Base-by-base conservation (phyloP, 2,113 vertebrate species). In the Tympanuchus pallidicinctus region DNA sequence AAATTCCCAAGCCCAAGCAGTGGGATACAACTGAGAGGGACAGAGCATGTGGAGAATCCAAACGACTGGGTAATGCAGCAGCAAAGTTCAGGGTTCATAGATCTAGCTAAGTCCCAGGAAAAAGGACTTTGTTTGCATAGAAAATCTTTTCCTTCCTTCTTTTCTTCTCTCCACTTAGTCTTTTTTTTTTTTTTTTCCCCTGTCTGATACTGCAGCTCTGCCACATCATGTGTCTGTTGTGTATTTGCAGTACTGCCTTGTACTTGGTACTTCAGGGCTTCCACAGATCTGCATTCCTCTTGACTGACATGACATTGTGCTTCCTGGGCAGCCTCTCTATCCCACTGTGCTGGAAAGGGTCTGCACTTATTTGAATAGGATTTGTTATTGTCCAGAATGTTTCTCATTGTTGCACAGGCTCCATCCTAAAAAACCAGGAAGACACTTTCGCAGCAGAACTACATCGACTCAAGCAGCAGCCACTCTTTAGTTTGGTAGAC, bases 341-440 rank as follows among this genome's bases (percentile, higher is more conserved):
- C 50, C 22, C 34, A 8, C 3, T 47, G 15, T 86, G 59, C 43
- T 57, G 43, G 32, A 88, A 82, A 19, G 22, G 56, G 10, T 71
- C 80, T 64, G 69, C 28, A 6, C 0, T 2, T 89, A 54, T 79
- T 54, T 48, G 52, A 60, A 72, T 6, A 5, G 5, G 43, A 43
- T 43, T 52, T 7, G 12, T 38, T 24, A 13, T 28, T 34, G 11
- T 78, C 34, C 30, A 10, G 59, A 91, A 50, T 28, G 71, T 19
- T 73, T 91, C 67, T 48, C 11, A 65, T 18, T 50, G 40, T 66
- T 90, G 45, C 40, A 19, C 92, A 99, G 99, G 99, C 50, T 99
- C 99, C 78, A 99, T 99, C 48, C 97, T 99, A 95, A 99, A 99
- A 94, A 99, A 99, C 92, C 99, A 99, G 95, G 99, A 99, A 95